phyloP scores from a whole-genome alignment of 2,888 invertebrate genomes.

The Ctenicera cuprea region DNA sequence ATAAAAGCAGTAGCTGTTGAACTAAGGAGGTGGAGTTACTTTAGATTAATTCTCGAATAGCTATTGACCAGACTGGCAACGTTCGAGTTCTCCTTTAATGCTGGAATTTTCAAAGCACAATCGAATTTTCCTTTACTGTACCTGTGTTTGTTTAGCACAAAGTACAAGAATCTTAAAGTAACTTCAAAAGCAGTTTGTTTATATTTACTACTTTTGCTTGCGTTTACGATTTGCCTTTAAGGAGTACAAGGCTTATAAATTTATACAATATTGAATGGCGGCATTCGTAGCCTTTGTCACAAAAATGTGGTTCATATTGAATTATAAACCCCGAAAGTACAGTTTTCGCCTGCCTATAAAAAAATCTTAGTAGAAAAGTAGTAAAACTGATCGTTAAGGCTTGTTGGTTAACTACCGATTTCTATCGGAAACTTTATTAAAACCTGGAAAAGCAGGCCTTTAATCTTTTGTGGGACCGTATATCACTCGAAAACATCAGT shows the following conservation, averaged over 20 bases:
- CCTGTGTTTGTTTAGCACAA: not conserved
- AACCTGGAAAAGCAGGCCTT: constrained; percentile 23
- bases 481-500: constrained; percentile 44
- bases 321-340: not conserved
- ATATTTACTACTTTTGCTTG: not conserved
- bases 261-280: too few species aligned
- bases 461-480: constrained; percentile 29
- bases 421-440: constrained; percentile 26
- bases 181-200: not conserved
- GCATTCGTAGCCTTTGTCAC: not conserved
- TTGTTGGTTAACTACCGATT: constrained; percentile 26
- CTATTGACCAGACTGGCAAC: not conserved
- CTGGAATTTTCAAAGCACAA: constrained; percentile 12
- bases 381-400: constrained; percentile 1
- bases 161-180: not conserved
- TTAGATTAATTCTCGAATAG: not conserved
- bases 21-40: not conserved
- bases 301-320: not conserved
- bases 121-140: constrained; percentile 5
- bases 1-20: not conserved
- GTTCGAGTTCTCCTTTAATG: constrained; percentile 1
- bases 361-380: not conserved
- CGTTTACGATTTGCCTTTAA: not conserved
- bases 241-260: too few species aligned
- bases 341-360: not conserved